Percentiles rank a stretch among this genome's conserved stretches.
phyloP scores from a whole-genome alignment of 1,140 invertebrate genomes.

The Globodera rostochiensis region DNA sequence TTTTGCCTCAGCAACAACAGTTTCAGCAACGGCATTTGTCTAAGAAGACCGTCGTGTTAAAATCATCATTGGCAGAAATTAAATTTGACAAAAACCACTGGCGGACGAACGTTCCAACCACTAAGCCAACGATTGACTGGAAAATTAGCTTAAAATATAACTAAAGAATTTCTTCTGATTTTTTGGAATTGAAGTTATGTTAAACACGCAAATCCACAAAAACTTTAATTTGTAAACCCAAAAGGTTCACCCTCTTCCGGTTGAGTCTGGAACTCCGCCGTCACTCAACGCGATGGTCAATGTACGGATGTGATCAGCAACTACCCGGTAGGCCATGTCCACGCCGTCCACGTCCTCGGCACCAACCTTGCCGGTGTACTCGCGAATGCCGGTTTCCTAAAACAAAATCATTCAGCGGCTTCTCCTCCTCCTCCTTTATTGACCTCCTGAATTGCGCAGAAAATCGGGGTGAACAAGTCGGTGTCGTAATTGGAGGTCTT shows the following conservation, averaged over 20 bases:
- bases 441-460: constrained; percentile 87
- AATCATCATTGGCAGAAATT: background rate
- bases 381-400: constrained; percentile 75
- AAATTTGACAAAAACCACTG: too few relatives aligned
- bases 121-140: too few relatives aligned
- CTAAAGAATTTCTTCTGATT: too few relatives aligned
- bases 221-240: background rate
- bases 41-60: constrained; percentile 16
- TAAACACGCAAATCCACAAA: background rate
- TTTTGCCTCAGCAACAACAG: constrained; percentile 8
- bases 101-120: too few relatives aligned
- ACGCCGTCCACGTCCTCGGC: constrained; percentile 86
- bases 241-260: constrained; percentile 9
- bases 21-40: background rate
- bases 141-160: too few relatives aligned
- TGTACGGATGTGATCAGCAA: constrained; percentile 96
- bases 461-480: constrained; percentile 90
- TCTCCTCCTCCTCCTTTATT: too few relatives aligned
- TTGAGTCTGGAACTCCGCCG: constrained; percentile 69
- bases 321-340: constrained; percentile 97
- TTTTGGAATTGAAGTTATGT: too few relatives aligned
- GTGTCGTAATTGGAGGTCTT: constrained; percentile 99
- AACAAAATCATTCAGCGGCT: constrained; percentile 21
- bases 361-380: constrained; percentile 87
- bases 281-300: constrained; percentile 93